phyloP scores from a whole-genome alignment of 2,113 vertebrate genomes.

The Butastur rufipennis region DNA sequence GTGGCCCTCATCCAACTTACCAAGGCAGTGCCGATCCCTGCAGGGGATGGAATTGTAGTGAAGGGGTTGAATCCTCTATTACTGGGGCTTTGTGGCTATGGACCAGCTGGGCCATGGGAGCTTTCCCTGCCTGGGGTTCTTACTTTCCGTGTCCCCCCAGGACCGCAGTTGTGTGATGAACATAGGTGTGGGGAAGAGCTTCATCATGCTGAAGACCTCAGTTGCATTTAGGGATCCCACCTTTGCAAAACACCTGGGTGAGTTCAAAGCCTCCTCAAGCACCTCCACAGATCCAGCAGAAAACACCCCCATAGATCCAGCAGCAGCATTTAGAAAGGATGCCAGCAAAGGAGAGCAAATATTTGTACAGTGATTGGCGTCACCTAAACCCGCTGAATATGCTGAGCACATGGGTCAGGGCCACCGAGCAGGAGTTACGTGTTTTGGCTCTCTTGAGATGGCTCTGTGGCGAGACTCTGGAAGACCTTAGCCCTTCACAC shows the following conservation, averaged over 20 bases:
- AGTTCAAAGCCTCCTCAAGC: neutral
- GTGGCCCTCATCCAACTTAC: neutral
- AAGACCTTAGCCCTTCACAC: neutral
- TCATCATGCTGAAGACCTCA: neutral
- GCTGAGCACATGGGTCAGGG: neutral
- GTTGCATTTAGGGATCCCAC: constrained; percentile 27
- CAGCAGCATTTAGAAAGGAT: neutral
- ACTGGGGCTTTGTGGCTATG: neutral
- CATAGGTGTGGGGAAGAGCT: constrained; percentile 12
- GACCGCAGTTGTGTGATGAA: constrained; percentile 50
- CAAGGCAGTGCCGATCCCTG: neutral
- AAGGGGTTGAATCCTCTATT: neutral
- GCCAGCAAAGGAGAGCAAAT: neutral
- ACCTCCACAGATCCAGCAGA: no score
- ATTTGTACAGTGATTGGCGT: neutral
- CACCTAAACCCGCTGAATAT: neutral
- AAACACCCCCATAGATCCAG: neutral
- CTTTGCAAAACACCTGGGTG: constrained; percentile 43
- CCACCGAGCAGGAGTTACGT: fast-evolving
- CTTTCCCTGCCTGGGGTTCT: neutral
- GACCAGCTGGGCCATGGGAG: neutral
- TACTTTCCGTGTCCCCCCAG: neutral
- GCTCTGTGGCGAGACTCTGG: neutral
- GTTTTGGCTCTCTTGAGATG: neutral
- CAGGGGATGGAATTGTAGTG: no score